Base-by-base conservation (phyloP, 2,113 vertebrate species). In the Sorex araneus region DNA sequence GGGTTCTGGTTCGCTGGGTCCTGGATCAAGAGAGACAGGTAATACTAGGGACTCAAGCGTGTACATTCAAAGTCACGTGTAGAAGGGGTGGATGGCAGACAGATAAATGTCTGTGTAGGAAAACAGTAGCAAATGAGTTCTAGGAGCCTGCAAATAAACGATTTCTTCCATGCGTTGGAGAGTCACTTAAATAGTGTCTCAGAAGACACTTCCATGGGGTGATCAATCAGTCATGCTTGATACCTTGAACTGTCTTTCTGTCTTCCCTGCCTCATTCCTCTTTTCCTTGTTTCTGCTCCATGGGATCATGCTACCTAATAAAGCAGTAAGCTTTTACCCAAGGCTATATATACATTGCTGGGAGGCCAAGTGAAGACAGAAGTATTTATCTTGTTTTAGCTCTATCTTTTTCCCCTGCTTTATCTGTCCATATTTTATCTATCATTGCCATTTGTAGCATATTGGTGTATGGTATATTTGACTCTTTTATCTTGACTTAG, bases 221-320 rank as follows among this genome's bases (percentile, higher is more conserved):
- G 30, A 87, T 76, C 28, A 15, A 3, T 85, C 40, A 78, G 45
- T 54, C 50, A 75, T 78, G 25, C 6, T 60, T 92, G 76, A 40
- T 66, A 57, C 27, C 27, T 50, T 73, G 18, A 69, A 70, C 23
- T 80, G 30, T 0, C 27, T 60, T 87, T 66, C 8, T 0, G 47
- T 57, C 27, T 89, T 63, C 40, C 3, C 12, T 87, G 30, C 75
- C 10, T 64, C 45, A 87, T 88, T 67, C 27, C 5, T 77, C 36
- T 85, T 93, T 92, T 66, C 18, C n/a, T 86, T 57, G 21, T 70
- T 75, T 93, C 23, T 78, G 34, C 36, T 75, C 32, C 12, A 13
- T 87, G 54, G n/a, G 3, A 43, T 82, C 81, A 0, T 64, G 43
- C 40, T 27, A 34, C 19, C 60, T 66, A 36, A 47, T 60, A 79